These are phyloP conservation scores for Drosophila saltans DNA, from an alignment of 1,140 invertebrate genomes.

Conservation along the genomic window DNA sequence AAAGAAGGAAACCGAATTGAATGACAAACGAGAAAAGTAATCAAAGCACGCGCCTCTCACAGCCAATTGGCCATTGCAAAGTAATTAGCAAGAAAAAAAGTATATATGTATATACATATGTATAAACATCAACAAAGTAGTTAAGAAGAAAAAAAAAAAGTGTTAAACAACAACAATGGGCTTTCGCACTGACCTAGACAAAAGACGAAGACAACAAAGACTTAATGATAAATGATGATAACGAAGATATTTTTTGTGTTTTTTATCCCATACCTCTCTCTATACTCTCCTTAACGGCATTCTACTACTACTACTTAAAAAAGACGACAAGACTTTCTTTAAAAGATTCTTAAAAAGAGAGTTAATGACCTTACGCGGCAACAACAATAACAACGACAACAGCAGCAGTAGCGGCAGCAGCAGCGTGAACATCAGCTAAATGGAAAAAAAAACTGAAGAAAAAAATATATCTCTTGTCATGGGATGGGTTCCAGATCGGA, in stretches of 20 bases:
- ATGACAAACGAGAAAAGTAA: constrained; percentile 27
- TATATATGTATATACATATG: too few species aligned
- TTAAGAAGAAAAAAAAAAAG: constrained; percentile 34
- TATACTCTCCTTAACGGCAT: constrained; percentile 45
- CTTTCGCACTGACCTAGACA: constrained; percentile 65
- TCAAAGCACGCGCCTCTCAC: constrained; percentile 53
- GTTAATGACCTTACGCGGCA: constrained; percentile 64
- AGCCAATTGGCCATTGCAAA: constrained; percentile 51
- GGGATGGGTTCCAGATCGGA: not conserved
- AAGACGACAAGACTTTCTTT: constrained; percentile 39
- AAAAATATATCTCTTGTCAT: constrained; percentile 55
- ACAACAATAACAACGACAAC: too few species aligned
- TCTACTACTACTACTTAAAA: not conserved
- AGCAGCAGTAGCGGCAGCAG: not conserved
- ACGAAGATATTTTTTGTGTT: constrained; percentile 23
- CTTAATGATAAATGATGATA: constrained; percentile 43
- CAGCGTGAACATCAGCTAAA: not conserved
- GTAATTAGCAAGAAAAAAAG: constrained; percentile 46
- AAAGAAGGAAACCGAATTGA: constrained; percentile 10
- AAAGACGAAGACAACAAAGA: constrained; percentile 12
- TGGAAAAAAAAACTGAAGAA: constrained; percentile 13
- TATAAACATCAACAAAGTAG: not conserved
- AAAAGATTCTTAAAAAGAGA: constrained; percentile 13
- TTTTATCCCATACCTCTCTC: constrained; percentile 22
- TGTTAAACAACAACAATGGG: constrained; percentile 32